Percentiles rank a stretch among this genome's conserved stretches.
phyloP scores from a whole-genome alignment of 2,113 vertebrate genomes.

The Diphyllodes magnificus region DNA sequence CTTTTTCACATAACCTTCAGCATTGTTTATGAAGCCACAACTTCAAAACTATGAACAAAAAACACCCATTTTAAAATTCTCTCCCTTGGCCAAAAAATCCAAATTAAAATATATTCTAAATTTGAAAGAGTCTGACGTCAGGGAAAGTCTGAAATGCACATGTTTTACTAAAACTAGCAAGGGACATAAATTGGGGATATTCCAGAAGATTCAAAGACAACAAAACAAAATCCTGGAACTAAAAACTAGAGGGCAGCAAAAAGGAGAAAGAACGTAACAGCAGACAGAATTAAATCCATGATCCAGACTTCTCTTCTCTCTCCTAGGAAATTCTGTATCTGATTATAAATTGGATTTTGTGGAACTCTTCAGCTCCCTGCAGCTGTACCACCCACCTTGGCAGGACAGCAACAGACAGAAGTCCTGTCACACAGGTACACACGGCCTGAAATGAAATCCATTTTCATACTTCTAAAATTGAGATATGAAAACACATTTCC shows the following conservation, averaged over 20 bases:
- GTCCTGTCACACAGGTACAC: neutral
- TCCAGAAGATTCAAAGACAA: neutral
- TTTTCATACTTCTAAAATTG: neutral
- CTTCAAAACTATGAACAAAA: neutral
- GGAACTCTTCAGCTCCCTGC: neutral
- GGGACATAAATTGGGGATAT: neutral
- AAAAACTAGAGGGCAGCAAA: neutral
- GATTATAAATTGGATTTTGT: neutral
- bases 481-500: neutral
- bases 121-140: neutral
- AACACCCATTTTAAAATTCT: neutral
- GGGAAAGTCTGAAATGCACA: neutral
- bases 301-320: neutral
- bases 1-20: neutral
- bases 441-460: neutral
- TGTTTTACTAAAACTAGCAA: neutral
- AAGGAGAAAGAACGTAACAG: neutral
- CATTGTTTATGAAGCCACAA: neutral
- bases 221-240: neutral
- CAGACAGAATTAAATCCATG: neutral
- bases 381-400: neutral
- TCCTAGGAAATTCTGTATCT: neutral
- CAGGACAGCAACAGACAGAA: neutral
- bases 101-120: neutral
- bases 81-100: neutral